Base-by-base conservation (phyloP, 2,888 invertebrate genomes). In the Epsilonema sp. region DNA sequence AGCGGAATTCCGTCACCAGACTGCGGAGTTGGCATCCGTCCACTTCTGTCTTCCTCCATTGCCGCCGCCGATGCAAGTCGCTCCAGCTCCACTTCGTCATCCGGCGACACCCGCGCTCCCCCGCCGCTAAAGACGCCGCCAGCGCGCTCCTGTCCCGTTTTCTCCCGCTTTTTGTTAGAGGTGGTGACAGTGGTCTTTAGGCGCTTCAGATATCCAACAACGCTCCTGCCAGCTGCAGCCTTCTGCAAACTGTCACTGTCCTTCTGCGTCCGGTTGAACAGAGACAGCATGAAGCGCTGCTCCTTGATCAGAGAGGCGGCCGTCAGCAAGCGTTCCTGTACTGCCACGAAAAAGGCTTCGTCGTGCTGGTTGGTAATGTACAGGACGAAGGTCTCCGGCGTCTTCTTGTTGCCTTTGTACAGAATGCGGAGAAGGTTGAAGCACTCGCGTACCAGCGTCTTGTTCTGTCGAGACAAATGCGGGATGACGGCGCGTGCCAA, bases 401-500 rank as follows among this genome's bases (percentile, higher is more conserved):
- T 46, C 3, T 26, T 2, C 24, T 26, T 42, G 37, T 46, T 46
- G 41, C 31, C n/a, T 13, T 36, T 41, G 37, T 42, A 46, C n/a
- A 46, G 36, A 13, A 31, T 19, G 25, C 24, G 5, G 4, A 46
- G 42, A 21, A 46, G 41, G 37, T 22, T 42, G 42, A 46, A 46
- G 19, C 41, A 31, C 24, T 46, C 46, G 16, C 42, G 21, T 16
- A 46, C 42, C 2, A 66, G 54, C 19, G 55, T 51, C 44, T 64
- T 62, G 36, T 58, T 53, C 3, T 57, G 55, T 24, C 61, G 56
- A 19, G 58, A 54, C 47, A 66, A 49, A 46, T 64, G 65, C 20
- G 59, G 61, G 45, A 65, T 47, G 2, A 60, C 57, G 26, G 60
- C 59, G 26, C 56, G 54, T 37, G 65, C 58, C 4, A 60, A 58